A percentile compares a stretch with the other conserved stretches of the same genome.
Evolutionary conservation across 2,888 invertebrate genomes (phyloP).

Genomic region (Dicyrtoma fusca): DNA sequence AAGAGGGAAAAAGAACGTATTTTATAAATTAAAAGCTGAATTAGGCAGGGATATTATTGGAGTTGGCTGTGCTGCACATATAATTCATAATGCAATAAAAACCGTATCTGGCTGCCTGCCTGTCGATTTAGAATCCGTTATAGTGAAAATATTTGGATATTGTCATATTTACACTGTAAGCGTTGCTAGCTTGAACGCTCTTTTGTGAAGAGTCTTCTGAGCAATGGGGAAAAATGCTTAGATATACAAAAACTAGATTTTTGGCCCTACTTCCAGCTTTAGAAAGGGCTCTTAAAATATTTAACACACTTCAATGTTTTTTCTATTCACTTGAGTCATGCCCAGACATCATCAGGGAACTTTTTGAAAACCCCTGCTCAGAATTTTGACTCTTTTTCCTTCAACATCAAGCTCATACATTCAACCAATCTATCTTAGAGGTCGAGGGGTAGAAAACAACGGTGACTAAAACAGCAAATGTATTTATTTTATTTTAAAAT

Average conservation of each 20-base stretch:
- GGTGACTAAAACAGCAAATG: too few species aligned
- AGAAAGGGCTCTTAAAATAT: conserved; percentile 38
- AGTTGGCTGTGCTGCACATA: conserved; percentile 58
- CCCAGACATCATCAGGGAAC: conserved; percentile 16
- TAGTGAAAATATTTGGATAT: conserved; percentile 58
- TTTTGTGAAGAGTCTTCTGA: too few species aligned
- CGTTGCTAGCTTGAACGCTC: conserved; percentile 57
- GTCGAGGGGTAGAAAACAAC: too few species aligned
- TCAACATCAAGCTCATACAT: conserved; percentile 24
- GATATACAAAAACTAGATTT: conserved; percentile 55
- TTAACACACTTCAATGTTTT: conserved; percentile 26
- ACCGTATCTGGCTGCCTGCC: conserved; percentile 57
- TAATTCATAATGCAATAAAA: conserved; percentile 58
- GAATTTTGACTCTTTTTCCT: conserved; percentile 33
- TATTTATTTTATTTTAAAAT: too few species aligned
- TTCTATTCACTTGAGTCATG: not conserved
- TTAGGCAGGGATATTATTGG: conserved; percentile 50
- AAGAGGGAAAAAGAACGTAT: conserved; percentile 56
- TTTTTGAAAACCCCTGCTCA: conserved; percentile 11
- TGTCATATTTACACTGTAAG: conserved; percentile 59
- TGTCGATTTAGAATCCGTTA: conserved; percentile 56
- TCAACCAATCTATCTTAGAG: conserved; percentile 17
- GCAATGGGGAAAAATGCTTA: conserved; percentile 50
- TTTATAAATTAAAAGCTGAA: conserved; percentile 52
- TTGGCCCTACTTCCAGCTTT: conserved; percentile 55